Conservation (phyloP, 2,888 invertebrate species). For the Philhelius pedissequus region DNA sequence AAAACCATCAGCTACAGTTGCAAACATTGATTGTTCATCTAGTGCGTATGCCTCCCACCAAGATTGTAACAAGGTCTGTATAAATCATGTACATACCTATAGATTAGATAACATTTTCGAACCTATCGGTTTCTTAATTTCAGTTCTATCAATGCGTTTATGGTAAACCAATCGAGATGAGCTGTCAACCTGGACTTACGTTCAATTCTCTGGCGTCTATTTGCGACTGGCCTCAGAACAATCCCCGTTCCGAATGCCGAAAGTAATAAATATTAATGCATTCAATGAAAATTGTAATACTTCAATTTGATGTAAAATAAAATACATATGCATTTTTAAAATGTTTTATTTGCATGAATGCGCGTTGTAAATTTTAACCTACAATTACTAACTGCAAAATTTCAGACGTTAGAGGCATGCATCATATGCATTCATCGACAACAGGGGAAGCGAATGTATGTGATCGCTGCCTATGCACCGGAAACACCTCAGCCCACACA, state of each 20-base stretch:
- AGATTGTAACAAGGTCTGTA: background rate
- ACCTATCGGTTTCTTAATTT: background rate
- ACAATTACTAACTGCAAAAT: too few relatives aligned
- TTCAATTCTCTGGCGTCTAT: background rate
- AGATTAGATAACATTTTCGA: background rate
- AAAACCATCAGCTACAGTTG: background rate
- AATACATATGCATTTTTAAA: too few relatives aligned
- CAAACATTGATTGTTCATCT: background rate
- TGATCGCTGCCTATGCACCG: too few relatives aligned
- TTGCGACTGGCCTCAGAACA: constrained; percentile 2
- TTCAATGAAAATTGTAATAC: too few relatives aligned
- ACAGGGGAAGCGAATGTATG: too few relatives aligned
- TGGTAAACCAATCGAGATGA: background rate
- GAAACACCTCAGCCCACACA: too few relatives aligned
- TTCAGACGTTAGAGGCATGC: too few relatives aligned
- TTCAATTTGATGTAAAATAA: background rate
- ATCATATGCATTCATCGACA: too few relatives aligned
- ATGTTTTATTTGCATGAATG: too few relatives aligned
- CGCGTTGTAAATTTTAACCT: too few relatives aligned
- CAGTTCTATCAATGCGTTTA: constrained; percentile 16
- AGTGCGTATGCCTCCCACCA: background rate
- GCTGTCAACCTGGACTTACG: background rate
- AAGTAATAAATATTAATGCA: background rate
- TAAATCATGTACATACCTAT: background rate
- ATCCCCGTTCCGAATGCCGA: background rate